Evolutionary conservation across 1,140 invertebrate genomes (phyloP).

Genomic region (Penaeus japonicus): DNA sequence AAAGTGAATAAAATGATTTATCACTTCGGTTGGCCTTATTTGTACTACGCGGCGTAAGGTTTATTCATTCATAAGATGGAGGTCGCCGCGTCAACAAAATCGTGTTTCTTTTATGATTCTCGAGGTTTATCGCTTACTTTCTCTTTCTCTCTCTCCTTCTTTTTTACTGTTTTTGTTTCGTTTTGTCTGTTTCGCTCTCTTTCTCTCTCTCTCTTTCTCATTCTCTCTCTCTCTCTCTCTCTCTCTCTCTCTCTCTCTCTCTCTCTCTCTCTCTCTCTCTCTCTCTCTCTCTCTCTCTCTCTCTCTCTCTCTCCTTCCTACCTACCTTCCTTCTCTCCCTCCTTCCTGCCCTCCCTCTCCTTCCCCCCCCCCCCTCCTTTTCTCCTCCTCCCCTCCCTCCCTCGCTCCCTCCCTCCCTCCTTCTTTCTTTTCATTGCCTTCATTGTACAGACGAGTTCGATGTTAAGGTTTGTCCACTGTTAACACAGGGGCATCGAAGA

Average conservation of each 20-base stretch:
- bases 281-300: neutral
- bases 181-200: neutral
- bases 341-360: neutral
- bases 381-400: neutral
- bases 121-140: neutral
- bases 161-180: neutral
- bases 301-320: neutral
- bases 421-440: neutral
- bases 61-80: neutral
- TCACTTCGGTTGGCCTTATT: too few species aligned
- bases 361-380: neutral
- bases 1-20: too few species aligned
- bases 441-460: neutral
- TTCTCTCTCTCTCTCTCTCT: too few species aligned
- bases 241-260: neutral
- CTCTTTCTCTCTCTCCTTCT: neutral
- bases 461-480: too few species aligned
- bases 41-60: neutral
- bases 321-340: too few species aligned
- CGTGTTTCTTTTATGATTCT: neutral
- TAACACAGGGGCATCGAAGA: too few species aligned
- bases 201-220: conserved; percentile 3
- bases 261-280: neutral
- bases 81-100: neutral
- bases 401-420: neutral